A percentile compares a stretch with the other conserved stretches of the same genome.
Conservation (phyloP, 2,888 invertebrate species). For the Tribolium freemani region DNA sequence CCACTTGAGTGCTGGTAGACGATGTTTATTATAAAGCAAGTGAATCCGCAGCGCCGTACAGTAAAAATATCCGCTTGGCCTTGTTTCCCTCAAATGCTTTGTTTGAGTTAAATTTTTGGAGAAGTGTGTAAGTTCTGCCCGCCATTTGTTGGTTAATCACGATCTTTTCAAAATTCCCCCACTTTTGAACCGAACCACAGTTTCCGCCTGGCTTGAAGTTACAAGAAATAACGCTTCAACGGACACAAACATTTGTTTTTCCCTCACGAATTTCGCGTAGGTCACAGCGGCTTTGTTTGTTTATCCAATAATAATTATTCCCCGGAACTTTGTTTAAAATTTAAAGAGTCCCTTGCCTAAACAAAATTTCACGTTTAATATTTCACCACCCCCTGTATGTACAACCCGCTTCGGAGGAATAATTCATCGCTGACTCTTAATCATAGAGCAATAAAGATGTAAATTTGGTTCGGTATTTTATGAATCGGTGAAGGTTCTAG, state of each 20-base stretch:
- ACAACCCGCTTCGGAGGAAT: neutral
- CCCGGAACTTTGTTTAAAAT: conserved; percentile 4
- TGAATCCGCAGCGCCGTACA: neutral
- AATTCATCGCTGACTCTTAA: neutral
- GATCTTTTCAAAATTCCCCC: neutral
- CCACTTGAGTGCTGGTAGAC: neutral
- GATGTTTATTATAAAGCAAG: neutral
- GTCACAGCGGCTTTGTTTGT: neutral
- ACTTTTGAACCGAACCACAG: neutral
- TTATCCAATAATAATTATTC: neutral
- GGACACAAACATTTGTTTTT: conserved; percentile 40
- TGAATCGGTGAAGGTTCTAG: conserved; percentile 2
- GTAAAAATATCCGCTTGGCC: neutral
- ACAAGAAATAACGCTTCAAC: neutral
- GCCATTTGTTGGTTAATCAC: neutral
- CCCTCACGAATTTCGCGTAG: conserved; percentile 2
- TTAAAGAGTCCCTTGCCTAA: neutral
- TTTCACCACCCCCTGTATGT: neutral
- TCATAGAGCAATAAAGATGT: conserved; percentile 3
- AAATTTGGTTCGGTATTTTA: conserved; percentile 10
- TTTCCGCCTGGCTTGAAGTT: neutral
- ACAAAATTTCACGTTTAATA: neutral
- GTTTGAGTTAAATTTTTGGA: neutral
- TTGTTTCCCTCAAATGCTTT: neutral
- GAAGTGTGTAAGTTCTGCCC: neutral